Percentiles rank a stretch among this genome's conserved stretches.
Conservation (phyloP, 2,888 invertebrate genomes). For the Diarsia brunnea region DNA sequence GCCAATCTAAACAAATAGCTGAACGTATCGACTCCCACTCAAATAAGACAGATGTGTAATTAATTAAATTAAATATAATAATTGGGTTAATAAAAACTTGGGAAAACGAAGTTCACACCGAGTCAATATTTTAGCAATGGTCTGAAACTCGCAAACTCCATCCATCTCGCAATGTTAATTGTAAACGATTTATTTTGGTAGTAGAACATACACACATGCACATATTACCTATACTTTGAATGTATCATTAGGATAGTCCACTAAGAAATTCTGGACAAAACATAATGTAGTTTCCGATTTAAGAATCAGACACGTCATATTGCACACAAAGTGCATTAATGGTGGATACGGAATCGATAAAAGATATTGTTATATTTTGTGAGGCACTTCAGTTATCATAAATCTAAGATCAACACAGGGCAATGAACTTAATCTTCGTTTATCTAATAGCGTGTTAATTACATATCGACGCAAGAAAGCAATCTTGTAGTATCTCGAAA, state of each 20-base stretch:
- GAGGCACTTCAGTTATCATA: not conserved
- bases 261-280: not conserved
- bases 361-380: not conserved
- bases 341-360: not conserved
- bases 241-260: not conserved
- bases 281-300: not conserved
- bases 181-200: not conserved
- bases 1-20: not conserved
- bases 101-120: not conserved
- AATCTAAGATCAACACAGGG: not conserved
- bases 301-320: not conserved
- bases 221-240: not conserved
- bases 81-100: no score
- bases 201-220: not conserved
- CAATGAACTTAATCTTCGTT: not conserved
- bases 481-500: no score
- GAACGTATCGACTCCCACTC: not conserved
- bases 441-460: conserved; percentile 16
- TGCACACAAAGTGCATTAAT: not conserved
- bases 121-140: not conserved
- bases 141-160: not conserved
- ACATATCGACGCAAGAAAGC: no score
- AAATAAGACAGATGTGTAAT: not conserved
- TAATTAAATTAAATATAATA: not conserved
- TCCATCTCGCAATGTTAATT: no score